Evolutionary conservation across 1,140 invertebrate species (phyloP).

Genomic region (Halesus radiatus): DNA sequence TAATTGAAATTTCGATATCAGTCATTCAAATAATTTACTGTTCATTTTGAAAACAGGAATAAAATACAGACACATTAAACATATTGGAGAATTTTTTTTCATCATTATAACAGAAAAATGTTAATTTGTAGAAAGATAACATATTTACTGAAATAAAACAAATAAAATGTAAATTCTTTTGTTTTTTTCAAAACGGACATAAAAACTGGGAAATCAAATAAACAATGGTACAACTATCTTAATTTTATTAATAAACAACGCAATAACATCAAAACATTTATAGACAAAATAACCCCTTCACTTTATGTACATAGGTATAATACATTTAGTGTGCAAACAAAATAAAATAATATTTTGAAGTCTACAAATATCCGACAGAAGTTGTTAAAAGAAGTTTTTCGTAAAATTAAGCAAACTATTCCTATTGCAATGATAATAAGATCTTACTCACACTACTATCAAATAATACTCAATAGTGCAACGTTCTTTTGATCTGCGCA

Average conservation of each 20-base stretch:
- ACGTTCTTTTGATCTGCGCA: not conserved
- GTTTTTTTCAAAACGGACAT: not conserved
- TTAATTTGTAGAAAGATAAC: not conserved
- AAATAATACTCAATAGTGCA: not conserved
- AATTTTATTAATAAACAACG: conserved; percentile 23
- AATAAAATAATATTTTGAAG: conserved; percentile 4
- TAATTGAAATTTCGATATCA: no score
- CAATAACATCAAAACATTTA: conserved; percentile 32
- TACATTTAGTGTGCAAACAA: conserved; percentile 26
- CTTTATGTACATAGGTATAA: conserved; percentile 31
- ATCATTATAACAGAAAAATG: not conserved
- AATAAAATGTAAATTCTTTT: not conserved
- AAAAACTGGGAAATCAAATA: not conserved
- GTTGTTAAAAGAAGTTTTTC: not conserved
- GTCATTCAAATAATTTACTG: not conserved
- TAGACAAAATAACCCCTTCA: conserved; percentile 34
- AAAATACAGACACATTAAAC: not conserved
- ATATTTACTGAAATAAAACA: not conserved
- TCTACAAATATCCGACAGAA: not conserved
- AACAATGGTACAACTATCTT: not conserved
- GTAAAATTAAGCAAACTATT: not conserved
- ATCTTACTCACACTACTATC: not conserved
- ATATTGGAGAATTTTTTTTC: not conserved
- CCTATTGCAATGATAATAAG: not conserved
- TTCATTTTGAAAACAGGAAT: not conserved